These are phyloP conservation scores for Matsumurasca onukii DNA, from an alignment of 1,140 invertebrate species.

Conservation along the genomic window DNA sequence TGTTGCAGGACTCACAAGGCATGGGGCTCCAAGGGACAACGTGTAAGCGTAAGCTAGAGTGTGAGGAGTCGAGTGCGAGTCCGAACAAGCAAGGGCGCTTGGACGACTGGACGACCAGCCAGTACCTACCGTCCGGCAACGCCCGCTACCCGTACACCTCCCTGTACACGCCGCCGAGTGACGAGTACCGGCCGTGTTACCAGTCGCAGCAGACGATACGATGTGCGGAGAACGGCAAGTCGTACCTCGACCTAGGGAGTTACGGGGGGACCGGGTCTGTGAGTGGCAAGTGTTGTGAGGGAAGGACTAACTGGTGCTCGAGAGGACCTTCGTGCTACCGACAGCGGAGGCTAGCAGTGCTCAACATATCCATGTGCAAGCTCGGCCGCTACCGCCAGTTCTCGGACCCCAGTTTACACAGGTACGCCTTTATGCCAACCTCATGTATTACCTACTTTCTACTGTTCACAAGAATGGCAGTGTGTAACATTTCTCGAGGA, in stretches of 20 bases:
- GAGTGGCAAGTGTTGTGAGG: slow-evolving; percentile 63
- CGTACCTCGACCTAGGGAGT: slow-evolving; percentile 80
- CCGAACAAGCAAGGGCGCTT: slow-evolving; percentile 51
- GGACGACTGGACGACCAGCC: slow-evolving; percentile 52
- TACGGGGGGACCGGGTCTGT: slow-evolving; percentile 53
- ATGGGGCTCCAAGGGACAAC: slow-evolving; percentile 74
- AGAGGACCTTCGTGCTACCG: slow-evolving; percentile 63
- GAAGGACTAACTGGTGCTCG: slow-evolving; percentile 62
- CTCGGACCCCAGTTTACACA: slow-evolving; percentile 84
- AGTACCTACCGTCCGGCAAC: slow-evolving; percentile 45
- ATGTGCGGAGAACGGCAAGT: slow-evolving; percentile 86
- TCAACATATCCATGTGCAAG: slow-evolving; percentile 92
- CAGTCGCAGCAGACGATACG: slow-evolving; percentile 75
- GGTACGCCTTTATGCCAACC: too few relatives aligned
- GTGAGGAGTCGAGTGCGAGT: slow-evolving; percentile 52
- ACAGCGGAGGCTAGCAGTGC: slow-evolving; percentile 81
- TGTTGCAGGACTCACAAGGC: slow-evolving; percentile 69
- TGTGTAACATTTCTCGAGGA: too few relatives aligned
- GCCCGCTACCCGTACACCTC: slow-evolving; percentile 38
- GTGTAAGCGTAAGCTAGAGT: slow-evolving; percentile 65
- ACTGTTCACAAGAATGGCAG: too few relatives aligned
- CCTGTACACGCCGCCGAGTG: not conserved
- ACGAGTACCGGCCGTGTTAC: slow-evolving; percentile 21
- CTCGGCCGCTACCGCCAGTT: slow-evolving; percentile 83
- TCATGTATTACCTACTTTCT: too few relatives aligned